Evolutionary conservation across 2,113 vertebrate species (phyloP).

Genomic region (Eulemur macaco): DNA sequence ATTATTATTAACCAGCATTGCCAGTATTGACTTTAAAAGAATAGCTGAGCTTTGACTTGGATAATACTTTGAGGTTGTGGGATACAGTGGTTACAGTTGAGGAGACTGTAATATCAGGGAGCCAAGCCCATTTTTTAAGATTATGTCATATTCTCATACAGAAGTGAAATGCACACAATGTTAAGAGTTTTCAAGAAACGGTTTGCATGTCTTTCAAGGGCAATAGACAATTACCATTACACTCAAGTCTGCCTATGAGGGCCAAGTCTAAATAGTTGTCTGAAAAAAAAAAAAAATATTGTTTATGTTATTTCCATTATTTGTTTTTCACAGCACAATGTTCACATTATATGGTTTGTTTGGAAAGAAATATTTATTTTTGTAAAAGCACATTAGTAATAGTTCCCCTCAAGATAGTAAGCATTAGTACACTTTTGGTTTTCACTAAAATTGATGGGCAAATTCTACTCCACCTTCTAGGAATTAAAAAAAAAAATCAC

Average conservation of each 20-base stretch:
- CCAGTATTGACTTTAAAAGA: background rate
- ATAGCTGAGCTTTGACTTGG: background rate
- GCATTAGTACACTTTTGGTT: background rate
- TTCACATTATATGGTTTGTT: background rate
- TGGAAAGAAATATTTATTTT: background rate
- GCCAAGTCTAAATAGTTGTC: background rate
- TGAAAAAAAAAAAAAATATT: background rate
- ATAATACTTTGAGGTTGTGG: background rate
- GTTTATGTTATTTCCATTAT: background rate
- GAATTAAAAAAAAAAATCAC: background rate
- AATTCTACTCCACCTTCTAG: background rate
- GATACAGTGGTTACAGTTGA: fast-evolving
- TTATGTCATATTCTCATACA: background rate
- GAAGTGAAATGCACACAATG: background rate
- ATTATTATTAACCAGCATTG: background rate
- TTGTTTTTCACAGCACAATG: background rate
- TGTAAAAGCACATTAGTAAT: background rate
- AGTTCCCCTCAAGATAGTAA: background rate
- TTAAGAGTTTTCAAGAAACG: background rate
- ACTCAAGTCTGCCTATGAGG: background rate
- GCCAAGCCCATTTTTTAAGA: background rate
- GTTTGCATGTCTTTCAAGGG: background rate
- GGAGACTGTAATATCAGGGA: background rate
- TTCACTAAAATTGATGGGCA: background rate
- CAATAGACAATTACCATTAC: background rate